Evolutionary conservation across 2,113 vertebrate species (phyloP), one percentile per base, ranked within the genome.

Genomic region (Platycercus adscitus): DNA sequence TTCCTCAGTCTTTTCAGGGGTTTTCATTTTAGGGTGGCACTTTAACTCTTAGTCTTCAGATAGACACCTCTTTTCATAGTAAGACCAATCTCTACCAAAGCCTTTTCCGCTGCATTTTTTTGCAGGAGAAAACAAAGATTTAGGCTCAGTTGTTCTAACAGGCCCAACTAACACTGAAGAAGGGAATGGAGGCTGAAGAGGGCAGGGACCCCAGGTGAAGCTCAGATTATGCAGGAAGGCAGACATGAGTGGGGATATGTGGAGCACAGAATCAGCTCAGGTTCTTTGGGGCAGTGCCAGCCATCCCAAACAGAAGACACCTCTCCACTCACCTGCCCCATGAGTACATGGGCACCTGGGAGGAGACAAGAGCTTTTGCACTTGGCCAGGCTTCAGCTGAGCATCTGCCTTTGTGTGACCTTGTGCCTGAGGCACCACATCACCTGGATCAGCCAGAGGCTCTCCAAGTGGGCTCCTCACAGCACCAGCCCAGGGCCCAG

Each of bases 241-340:
- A 93, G 68, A 69, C 16, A 20, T 37, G 29, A 80, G 20, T 3
- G 6, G 4, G 13, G 7, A 2, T 7, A 6, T 7, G 28, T 3
- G 6, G 37, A 64, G 29, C 20, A 60, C 17, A 28, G 49, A 29
- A 17, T 12, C 24, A 65, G 9, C 16, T 52, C n/a, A 19, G 17
- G 33, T 28, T 23, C 61, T 39, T 7, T 2, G 2, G 28, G 21
- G 13, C 19, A 37, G 13, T 17, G 33, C 10, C 50, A 70, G n/a
- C 18, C 26, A 9, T 17, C 19, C 47, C 18, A 11, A 68, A 55
- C 12, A 6, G 0, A 41, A 78, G 26, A 9, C 1, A 1, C 7
- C 10, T 13, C 49, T 47, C 41, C 33, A n/a, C 19, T n/a, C 6
- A 6, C 35, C 17, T 37, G 20, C 4, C 8, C 28, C 2, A 0